Base-by-base conservation (phyloP, 2,797 vertebrate genomes). In the Lacerta bilineata region DNA sequence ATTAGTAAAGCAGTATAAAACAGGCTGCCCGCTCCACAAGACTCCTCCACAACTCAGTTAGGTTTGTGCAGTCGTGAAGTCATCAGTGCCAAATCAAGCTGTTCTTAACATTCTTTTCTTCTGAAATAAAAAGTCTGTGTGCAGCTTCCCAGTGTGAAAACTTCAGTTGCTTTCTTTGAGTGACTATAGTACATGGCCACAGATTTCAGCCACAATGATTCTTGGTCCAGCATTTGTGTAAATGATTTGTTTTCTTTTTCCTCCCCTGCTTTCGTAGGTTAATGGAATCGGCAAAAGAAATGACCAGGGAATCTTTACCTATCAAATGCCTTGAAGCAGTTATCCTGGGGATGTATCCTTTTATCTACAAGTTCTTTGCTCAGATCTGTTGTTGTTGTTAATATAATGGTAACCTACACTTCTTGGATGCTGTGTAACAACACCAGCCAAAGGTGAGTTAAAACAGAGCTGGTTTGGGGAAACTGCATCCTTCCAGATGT, bases 301-400 rank as follows among this genome's bases (percentile, higher is more conserved):
- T 99, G 98, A 98, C 98, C 95, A 97, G 98, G 80, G 99, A 99
- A 95, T 99, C 98, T 91, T 95, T 99, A 93, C 99, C 99, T 88
- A 99, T 99, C 96, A 99, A 99, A 98, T 99, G 99, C 95, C 98
- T 99, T 72, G 99, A 99, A 96, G 99, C 99, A 11, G 99, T 99
- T 95, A 99, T 99, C 96, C 95, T 99, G 96, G 98, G 98, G 96
- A 98, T 99, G 99, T 99, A 99, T 99, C 99, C 98, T 99, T 98
- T 3, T 20, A 3, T 1, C 20, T 50, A 41, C 3, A 86, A 27
- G 8, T 83, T 86, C 1, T 71, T 55, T 33, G 27, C 29, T 61
- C 55, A 25, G 46, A 55, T 11, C 17, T 78, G 6, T 71, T 10
- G 23, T 74, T 74, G 8, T 46, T 71, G 20, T 71, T n/a, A 33